phyloP scores from a whole-genome alignment of 2,113 vertebrate species.

The Zosterops borbonicus region DNA sequence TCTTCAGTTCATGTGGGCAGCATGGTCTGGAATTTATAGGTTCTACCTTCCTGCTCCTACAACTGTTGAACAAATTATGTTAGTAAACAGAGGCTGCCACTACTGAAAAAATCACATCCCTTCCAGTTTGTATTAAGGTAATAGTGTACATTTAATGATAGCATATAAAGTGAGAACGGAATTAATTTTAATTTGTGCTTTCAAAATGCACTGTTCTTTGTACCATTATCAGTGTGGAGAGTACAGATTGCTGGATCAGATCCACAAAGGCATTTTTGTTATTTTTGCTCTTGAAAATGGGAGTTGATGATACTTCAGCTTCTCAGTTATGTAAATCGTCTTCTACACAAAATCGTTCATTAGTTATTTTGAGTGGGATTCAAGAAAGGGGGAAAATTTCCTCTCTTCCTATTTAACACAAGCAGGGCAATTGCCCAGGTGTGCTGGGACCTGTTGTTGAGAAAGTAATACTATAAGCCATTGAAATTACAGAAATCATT shows the following conservation, averaged over 20 bases:
- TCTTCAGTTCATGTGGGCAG: background rate
- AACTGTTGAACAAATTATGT: background rate
- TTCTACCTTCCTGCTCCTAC: background rate
- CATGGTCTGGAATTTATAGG: background rate
- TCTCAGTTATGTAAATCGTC: background rate
- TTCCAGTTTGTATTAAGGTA: background rate
- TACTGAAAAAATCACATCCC: background rate
- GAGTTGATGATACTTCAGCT: background rate
- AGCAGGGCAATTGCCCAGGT: background rate
- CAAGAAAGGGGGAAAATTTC: background rate
- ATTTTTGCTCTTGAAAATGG: accelerated
- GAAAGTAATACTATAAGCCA: background rate
- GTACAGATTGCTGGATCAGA: background rate
- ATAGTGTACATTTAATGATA: background rate
- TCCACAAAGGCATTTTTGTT: background rate
- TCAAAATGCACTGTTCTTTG: background rate
- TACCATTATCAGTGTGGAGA: background rate
- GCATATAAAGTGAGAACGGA: background rate
- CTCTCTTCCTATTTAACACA: background rate
- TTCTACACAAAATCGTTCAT: background rate
- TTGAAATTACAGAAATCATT: background rate
- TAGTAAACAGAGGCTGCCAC: background rate
- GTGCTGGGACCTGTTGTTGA: background rate
- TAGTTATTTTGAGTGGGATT: background rate
- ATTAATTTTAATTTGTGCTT: background rate